Conservation (phyloP, 2,113 vertebrate species). For the Dasyurus viverrinus region DNA sequence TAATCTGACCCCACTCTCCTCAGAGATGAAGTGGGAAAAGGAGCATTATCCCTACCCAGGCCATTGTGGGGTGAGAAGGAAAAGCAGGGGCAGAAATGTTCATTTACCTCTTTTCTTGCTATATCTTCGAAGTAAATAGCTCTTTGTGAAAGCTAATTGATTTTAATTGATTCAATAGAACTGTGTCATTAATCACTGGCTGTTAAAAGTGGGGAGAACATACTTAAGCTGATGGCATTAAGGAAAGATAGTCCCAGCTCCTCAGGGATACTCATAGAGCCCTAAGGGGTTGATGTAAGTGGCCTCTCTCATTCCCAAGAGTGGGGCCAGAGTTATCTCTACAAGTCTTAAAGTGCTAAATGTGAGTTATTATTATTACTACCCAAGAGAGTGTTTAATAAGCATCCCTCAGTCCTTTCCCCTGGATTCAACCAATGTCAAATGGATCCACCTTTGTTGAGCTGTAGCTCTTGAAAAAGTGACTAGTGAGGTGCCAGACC, state of each 20-base stretch:
- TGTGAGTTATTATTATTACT: neutral
- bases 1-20: neutral
- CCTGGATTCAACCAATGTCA: neutral
- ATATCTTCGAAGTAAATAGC: neutral
- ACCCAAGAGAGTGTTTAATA: neutral
- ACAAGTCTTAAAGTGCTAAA: neutral
- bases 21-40: neutral
- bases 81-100: neutral
- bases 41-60: neutral
- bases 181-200: neutral
- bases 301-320: neutral
- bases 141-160: neutral
- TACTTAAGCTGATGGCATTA: neutral
- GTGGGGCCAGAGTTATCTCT: neutral
- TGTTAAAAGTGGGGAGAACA: neutral
- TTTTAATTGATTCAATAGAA: neutral
- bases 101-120: neutral
- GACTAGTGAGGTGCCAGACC: constrained; percentile 44
- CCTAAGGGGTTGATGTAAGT: neutral
- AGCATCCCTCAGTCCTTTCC: neutral
- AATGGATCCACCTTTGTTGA: neutral
- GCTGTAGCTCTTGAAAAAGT: constrained; percentile 54
- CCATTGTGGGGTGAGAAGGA: neutral
- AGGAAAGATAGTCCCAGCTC: neutral
- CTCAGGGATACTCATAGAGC: neutral